Conservation (phyloP, 2,797 vertebrate species). For the Acropternis orthonyx region DNA sequence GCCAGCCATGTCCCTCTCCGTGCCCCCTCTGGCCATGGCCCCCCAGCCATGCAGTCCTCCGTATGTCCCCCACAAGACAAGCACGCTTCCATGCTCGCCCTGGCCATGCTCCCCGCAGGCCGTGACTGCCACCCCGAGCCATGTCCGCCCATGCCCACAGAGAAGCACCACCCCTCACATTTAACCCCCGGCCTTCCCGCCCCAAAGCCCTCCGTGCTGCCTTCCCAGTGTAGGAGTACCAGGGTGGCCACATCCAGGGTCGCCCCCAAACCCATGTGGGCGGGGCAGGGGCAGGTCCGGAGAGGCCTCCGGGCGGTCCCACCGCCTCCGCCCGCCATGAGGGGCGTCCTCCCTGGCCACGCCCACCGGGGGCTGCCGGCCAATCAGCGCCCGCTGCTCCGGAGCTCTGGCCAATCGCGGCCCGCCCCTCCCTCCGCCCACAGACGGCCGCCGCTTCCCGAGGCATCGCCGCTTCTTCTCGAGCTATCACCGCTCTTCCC, state of each 20-base stretch:
- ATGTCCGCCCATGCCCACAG: too few relatives aligned
- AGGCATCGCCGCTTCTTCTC: too few relatives aligned
- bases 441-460: too few relatives aligned
- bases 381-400: background rate
- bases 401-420: background rate
- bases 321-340: too few relatives aligned
- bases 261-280: too few relatives aligned
- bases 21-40: background rate
- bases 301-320: too few relatives aligned
- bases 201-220: background rate
- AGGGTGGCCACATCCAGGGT: background rate
- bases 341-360: background rate
- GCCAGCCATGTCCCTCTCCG: background rate
- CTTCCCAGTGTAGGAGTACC: background rate
- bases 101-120: background rate
- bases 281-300: too few relatives aligned
- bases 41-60: background rate
- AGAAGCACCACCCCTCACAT: background rate
- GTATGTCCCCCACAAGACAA: background rate
- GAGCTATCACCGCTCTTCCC: too few relatives aligned
- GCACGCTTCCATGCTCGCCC: background rate
- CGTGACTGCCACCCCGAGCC: background rate
- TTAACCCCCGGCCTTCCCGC: background rate
- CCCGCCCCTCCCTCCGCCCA: too few relatives aligned
- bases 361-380: background rate